Evolutionary conservation across 2,888 invertebrate species (phyloP), one percentile per base, ranked within the genome.

Genomic region (Drosophila borborema): DNA sequence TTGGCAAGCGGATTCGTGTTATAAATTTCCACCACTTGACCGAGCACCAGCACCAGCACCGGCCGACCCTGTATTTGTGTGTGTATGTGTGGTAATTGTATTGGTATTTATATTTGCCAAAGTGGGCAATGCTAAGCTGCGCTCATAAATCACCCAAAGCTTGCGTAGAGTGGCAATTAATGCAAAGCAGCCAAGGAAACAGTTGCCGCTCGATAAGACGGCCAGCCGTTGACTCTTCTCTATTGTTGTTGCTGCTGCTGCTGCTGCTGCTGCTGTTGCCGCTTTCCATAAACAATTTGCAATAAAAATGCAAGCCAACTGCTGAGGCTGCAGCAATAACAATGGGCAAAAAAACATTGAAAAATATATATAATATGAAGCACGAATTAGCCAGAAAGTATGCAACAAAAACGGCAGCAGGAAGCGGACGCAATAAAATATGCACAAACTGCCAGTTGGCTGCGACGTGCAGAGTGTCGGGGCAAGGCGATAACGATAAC

Each of bases 361-460:
- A 23, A 58, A 20, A n/a, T n/a, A 16, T 20, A 41, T 71, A 77
- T 81, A 83, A 84, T 74, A 76, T 82, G 69, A 81, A 59, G 58
- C 76, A 79, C 71, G 82, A 87, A 85, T 82, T 85, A 87, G 86
- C 83, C 73, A 49, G 77, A 70, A 81, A 85, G 79, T 86, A 74
- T 77, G 81, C 81, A 81, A 65, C 55, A 77, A 74, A 77, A 77
- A 82, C 9, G 74, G 77, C 81, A 82, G 75, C 73, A 81, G 88
- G 88, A 87, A 87, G 49, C 82, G 85, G 88, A 85, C 72, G 88
- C 69, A 79, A 86, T 85, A 82, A 85, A 85, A 80, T 85, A 81
- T 85, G 79, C 80, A 79, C 77, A 72, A 83, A 81, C 63, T 85
- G 79, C 70, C 61, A 58, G 63, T 60, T 65, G 63, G 54, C 62